Evolutionary conservation across 2,113 vertebrate genomes (phyloP).

Genomic region (Ptilorrhoa leucosticta): DNA sequence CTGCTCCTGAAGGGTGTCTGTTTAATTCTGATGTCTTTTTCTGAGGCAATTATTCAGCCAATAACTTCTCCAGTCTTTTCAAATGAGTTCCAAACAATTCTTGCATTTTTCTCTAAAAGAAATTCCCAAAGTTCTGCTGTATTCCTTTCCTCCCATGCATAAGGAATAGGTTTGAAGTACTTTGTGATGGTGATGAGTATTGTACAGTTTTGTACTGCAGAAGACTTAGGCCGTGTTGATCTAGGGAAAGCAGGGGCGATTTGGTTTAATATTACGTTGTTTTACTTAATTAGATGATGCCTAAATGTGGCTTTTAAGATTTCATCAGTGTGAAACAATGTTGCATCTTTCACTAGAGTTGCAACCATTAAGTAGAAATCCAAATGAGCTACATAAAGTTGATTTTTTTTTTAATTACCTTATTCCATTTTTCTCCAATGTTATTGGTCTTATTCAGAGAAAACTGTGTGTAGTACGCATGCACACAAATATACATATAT

Average conservation of each 20-base stretch:
- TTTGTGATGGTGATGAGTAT: neutral
- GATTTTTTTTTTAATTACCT: neutral
- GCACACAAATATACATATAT: neutral
- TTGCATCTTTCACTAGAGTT: neutral
- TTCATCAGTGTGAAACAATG: neutral
- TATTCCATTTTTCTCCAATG: neutral
- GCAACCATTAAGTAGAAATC: neutral
- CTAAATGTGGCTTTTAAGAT: neutral
- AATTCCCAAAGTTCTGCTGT: neutral
- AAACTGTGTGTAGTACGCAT: neutral
- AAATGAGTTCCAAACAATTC: neutral
- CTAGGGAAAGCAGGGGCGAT: neutral
- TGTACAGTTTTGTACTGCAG: neutral
- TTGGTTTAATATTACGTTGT: neutral
- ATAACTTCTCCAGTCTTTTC: neutral
- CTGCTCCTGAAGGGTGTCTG: neutral
- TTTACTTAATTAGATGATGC: neutral
- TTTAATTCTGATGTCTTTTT: slow-evolving; percentile 7
- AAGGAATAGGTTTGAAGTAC: neutral
- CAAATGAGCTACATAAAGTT: neutral
- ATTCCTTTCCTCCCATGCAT: neutral
- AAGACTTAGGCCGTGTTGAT: neutral
- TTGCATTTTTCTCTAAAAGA: neutral
- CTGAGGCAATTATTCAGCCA: neutral
- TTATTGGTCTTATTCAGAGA: neutral